These are phyloP conservation scores for Zaprionus kolodkinae DNA, from an alignment of 1,140 invertebrate species.

Conservation along the genomic window DNA sequence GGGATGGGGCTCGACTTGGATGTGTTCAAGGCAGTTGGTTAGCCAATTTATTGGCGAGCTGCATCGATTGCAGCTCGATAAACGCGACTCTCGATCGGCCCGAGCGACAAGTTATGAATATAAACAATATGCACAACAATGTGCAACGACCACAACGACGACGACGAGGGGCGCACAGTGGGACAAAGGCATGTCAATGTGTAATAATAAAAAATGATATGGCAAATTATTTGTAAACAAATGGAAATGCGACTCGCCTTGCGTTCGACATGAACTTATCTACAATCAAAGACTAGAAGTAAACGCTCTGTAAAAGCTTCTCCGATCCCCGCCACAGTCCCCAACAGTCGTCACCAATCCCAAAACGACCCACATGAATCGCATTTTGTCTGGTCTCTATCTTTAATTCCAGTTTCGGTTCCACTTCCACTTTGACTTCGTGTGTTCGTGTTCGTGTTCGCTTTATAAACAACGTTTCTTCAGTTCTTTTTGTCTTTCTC, in stretches of 20 bases:
- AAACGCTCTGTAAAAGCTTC: conserved; percentile 69
- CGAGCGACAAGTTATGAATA: conserved; percentile 80
- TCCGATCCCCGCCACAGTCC: conserved; percentile 19
- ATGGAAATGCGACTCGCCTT: conserved; percentile 46
- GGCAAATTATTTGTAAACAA: conserved; percentile 76
- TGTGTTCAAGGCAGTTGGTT: conserved; percentile 69
- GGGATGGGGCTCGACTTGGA: not conserved
- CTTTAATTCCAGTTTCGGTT: conserved; percentile 1
- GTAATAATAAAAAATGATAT: conserved; percentile 74
- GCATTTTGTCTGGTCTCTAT: conserved; percentile 39
- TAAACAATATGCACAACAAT: conserved; percentile 78
- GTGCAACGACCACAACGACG: conserved; percentile 44
- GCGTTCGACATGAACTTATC: conserved; percentile 50
- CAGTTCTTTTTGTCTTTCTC: conserved; percentile 23
- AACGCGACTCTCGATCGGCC: conserved; percentile 44
- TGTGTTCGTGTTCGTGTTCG: conserved; percentile 16
- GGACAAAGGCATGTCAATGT: conserved; percentile 79
- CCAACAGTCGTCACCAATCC: conserved; percentile 23
- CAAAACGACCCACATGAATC: conserved; percentile 54
- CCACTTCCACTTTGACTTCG: conserved; percentile 18
- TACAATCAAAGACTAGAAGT: conserved; percentile 78
- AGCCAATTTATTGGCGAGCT: conserved; percentile 73
- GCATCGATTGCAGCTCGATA: conserved; percentile 75
- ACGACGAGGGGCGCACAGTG: conserved; percentile 18
- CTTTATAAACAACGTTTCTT: conserved; percentile 19